These are phyloP conservation scores for Rhynchotus rufescens DNA, from an alignment of 2,797 vertebrate genomes.

Conservation along the genomic window DNA sequence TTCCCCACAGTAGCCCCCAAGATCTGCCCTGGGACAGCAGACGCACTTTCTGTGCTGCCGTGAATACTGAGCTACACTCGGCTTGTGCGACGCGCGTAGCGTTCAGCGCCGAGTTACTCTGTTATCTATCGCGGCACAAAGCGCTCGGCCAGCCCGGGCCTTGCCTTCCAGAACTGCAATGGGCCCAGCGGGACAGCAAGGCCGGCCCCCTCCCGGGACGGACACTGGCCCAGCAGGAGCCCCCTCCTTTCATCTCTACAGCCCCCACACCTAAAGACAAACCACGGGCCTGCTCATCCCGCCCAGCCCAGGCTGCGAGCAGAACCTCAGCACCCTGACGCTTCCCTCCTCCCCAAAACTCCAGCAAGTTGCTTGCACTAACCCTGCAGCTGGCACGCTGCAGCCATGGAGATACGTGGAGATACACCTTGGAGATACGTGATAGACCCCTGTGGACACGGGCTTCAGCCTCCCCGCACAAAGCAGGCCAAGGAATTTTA, in stretches of 20 bases:
- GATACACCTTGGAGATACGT: neutral
- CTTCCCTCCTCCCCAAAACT: neutral
- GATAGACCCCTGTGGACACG: neutral
- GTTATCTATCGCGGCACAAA: neutral
- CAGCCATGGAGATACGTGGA: no score
- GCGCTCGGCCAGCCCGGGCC: no score
- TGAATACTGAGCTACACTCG: accelerated
- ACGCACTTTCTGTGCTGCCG: neutral
- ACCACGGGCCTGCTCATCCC: neutral
- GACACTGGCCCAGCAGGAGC: neutral
- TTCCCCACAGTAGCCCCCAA: neutral
- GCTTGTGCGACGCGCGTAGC: accelerated
- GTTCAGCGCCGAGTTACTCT: accelerated
- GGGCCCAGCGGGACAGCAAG: no score
- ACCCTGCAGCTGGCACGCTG: neutral
- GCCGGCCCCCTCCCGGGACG: no score
- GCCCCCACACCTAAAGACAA: neutral
- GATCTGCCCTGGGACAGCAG: accelerated
- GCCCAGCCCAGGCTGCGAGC: neutral
- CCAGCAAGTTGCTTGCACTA: neutral
- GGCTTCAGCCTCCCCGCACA: neutral
- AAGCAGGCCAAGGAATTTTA: neutral
- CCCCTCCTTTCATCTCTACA: neutral
- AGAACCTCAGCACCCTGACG: accelerated
- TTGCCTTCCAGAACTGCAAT: neutral